Evolutionary conservation across 2,888 invertebrate species (phyloP).

Genomic region (Diarsia rubi): DNA sequence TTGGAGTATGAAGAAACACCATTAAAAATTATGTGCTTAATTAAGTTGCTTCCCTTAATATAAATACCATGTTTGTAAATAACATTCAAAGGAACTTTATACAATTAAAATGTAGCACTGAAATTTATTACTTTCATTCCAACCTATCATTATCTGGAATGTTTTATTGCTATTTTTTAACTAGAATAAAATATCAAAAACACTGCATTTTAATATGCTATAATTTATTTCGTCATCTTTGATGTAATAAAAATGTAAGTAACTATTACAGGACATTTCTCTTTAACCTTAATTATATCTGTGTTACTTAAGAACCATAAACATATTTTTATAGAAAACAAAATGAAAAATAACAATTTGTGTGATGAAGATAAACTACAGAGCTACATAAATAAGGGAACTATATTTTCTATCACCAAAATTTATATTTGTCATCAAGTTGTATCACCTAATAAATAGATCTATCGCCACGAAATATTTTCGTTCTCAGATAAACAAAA

Average conservation of each 20-base stretch:
- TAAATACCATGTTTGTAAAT: neutral
- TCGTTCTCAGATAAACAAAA: no score
- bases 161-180: conserved; percentile 17
- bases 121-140: conserved; percentile 5
- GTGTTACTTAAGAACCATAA: conserved; percentile 37
- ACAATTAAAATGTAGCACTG: conserved; percentile 1
- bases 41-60: neutral
- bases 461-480: no score
- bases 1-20: neutral
- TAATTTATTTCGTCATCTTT: conserved; percentile 60
- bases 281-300: conserved; percentile 46
- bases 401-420: no score
- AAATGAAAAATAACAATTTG: conserved; percentile 57
- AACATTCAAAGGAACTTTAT: conserved; percentile 11
- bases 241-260: conserved; percentile 53
- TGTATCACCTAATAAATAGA: no score
- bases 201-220: conserved; percentile 48
- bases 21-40: neutral
- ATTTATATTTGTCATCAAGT: no score
- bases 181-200: conserved; percentile 15
- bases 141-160: neutral
- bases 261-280: conserved; percentile 60
- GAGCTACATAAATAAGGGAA: conserved; percentile 67
- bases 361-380: conserved; percentile 47
- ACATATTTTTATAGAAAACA: conserved; percentile 43